Evolutionary conservation across 1,140 invertebrate species (phyloP), one percentile per base, ranked within the genome.

Genomic region (Wasmannia auropunctata): DNA sequence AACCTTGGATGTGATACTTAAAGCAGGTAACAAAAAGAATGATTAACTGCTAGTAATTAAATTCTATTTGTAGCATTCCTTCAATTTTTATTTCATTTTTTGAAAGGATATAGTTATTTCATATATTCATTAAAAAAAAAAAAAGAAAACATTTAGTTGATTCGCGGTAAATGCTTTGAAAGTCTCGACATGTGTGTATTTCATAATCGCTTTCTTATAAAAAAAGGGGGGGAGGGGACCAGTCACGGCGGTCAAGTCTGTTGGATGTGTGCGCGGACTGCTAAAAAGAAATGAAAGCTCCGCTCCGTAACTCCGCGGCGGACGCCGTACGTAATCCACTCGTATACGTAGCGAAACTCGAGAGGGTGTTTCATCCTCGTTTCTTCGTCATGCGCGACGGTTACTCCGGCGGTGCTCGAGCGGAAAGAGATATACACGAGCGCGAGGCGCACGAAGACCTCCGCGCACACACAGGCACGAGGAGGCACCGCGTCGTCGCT

Each of bases 361-460:
- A 56, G 54, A 67, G n/a, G 63, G 43, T 83, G 34, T 34, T 89
- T 62, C 56, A 75, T 89, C 74, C 74, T 76, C 74, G 58, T 84
- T 81, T 60, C 49, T 86, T 60, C 40, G 63, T 83, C 58, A 74
- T 80, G 76, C 72, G 43, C 49, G 76, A 83, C 77, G 67, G 65
- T 72, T 72, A 72, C 63, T 16, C n/a, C 31, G 43, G 37, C 34
- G 37, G 60, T 67, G 56, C 25, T 87, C 72, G 58, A 75, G 85
- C 84, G 88, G 79, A 89, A 85, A 89, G 85, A 89, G 88, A 86
- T 90, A 89, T 31, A 54, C 25, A 34, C 19, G 25, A 49, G 70
- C 16, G 8, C 22, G n/a, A n/a, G n/a, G n/a, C n/a, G n/a, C 51
- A 69, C 34, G 49, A 43, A 79, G 22, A 75, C 37, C n/a, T 16